These are phyloP conservation scores for Lerista edwardsae DNA, from an alignment of 2,797 vertebrate species.

Conservation along the genomic window DNA sequence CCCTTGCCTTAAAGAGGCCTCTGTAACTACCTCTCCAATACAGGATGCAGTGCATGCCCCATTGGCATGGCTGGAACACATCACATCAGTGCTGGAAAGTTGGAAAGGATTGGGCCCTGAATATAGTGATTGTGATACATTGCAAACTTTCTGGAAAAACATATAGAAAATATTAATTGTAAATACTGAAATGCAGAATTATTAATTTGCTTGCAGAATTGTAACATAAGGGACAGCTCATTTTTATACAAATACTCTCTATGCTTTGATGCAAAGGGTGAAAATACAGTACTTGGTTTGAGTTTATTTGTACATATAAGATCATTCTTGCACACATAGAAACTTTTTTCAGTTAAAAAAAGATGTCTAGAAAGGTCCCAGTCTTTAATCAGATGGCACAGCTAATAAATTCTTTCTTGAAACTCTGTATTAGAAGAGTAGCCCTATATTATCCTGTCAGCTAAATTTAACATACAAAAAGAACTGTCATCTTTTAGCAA, in stretches of 20 bases:
- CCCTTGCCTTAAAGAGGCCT: too few species aligned
- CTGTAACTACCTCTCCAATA: too few species aligned
- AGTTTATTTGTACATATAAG: background rate
- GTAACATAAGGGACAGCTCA: background rate
- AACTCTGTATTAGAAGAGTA: slow-evolving; percentile 20
- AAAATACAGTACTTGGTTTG: background rate
- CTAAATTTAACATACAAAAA: background rate
- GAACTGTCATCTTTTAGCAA: background rate
- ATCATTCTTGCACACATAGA: background rate
- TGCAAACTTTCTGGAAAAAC: too few species aligned
- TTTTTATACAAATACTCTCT: background rate
- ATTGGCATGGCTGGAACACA: too few species aligned
- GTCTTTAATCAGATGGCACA: slow-evolving; percentile 27
- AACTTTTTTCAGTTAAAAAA: too few species aligned
- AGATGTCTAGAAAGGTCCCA: background rate
- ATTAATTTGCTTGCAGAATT: background rate
- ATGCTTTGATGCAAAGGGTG: background rate
- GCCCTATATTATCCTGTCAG: slow-evolving; percentile 5
- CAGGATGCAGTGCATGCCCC: too few species aligned
- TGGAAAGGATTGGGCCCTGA: too few species aligned
- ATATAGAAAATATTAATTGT: background rate
- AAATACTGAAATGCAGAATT: background rate
- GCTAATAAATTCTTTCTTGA: slow-evolving; percentile 3
- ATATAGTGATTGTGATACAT: too few species aligned
- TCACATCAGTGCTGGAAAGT: too few species aligned